Conservation (phyloP, 1,140 invertebrate genomes). For the Mercenaria mercenaria region DNA sequence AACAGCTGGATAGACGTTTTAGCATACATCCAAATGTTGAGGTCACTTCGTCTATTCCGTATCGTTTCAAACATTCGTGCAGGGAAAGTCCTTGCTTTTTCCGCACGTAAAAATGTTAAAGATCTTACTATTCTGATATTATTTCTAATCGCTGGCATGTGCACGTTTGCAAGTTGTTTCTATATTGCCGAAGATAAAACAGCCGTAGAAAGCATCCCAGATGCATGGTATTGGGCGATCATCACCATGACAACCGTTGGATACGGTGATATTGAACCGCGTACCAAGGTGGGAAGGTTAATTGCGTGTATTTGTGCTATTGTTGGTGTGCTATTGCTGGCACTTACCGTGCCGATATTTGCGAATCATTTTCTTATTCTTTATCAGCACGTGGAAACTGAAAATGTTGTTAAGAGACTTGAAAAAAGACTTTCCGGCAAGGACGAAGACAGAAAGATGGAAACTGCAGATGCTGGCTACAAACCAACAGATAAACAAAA, state of each 20-base stretch:
- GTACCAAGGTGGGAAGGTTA: constrained; percentile 92
- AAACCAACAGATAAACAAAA: too few species aligned
- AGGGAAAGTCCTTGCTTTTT: constrained; percentile 27
- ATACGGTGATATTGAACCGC: constrained; percentile 89
- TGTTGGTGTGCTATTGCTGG: constrained; percentile 97
- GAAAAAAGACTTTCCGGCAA: too few species aligned
- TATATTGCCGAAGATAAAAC: constrained; percentile 41
- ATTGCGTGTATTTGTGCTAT: constrained; percentile 97
- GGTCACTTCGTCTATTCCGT: constrained; percentile 46
- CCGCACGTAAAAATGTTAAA: neutral
- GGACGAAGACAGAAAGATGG: too few species aligned
- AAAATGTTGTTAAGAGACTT: neutral
- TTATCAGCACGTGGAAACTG: neutral
- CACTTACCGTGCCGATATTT: constrained; percentile 97
- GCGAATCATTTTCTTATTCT: constrained; percentile 88
- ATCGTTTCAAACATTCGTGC: constrained; percentile 33
- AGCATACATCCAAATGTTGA: constrained; percentile 27
- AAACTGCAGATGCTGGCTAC: too few species aligned
- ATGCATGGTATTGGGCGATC: constrained; percentile 89
- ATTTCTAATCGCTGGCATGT: constrained; percentile 26
- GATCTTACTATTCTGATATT: constrained; percentile 50
- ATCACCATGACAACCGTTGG: constrained; percentile 99
- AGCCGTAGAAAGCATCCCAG: constrained; percentile 34
- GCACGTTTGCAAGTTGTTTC: constrained; percentile 41
- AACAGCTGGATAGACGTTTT: constrained; percentile 32